Percentiles rank a stretch among this genome's conserved stretches.
These are phyloP conservation scores for Agrilus cyanescens DNA, from an alignment of 2,888 invertebrate species.

Conservation along the genomic window DNA sequence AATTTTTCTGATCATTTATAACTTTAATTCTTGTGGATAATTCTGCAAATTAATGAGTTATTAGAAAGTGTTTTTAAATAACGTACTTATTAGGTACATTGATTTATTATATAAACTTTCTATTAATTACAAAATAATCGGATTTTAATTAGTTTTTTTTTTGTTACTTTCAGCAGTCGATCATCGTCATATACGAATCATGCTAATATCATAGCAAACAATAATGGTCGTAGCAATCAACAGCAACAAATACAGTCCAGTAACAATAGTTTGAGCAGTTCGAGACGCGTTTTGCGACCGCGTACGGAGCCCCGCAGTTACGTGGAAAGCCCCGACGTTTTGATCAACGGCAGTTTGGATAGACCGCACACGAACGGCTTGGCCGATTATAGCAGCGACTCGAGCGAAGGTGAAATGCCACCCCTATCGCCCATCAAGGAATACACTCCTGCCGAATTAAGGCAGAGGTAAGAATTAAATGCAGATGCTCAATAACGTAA, in stretches of 20 bases:
- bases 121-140: too few relatives aligned
- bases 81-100: too few relatives aligned
- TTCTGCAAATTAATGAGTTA: too few relatives aligned
- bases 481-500: too few relatives aligned
- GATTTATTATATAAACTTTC: too few relatives aligned
- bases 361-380: slow-evolving; percentile 38
- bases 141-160: too few relatives aligned
- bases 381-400: slow-evolving; percentile 48
- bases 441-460: slow-evolving; percentile 31
- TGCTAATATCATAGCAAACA: not conserved
- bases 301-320: slow-evolving; percentile 75
- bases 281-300: slow-evolving; percentile 63
- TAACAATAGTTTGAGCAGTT: slow-evolving; percentile 14
- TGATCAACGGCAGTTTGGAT: slow-evolving; percentile 30
- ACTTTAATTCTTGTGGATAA: too few relatives aligned
- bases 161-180: too few relatives aligned
- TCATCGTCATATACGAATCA: slow-evolving; percentile 4
- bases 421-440: slow-evolving; percentile 63
- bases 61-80: too few relatives aligned
- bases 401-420: slow-evolving; percentile 56
- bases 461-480: slow-evolving; percentile 26
- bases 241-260: slow-evolving; percentile 10
- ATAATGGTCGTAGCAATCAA: not conserved
- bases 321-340: slow-evolving; percentile 65
- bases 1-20: too few relatives aligned